Evolutionary conservation across 1,140 invertebrate species (phyloP).

Genomic region (Portunus trituberculatus): DNA sequence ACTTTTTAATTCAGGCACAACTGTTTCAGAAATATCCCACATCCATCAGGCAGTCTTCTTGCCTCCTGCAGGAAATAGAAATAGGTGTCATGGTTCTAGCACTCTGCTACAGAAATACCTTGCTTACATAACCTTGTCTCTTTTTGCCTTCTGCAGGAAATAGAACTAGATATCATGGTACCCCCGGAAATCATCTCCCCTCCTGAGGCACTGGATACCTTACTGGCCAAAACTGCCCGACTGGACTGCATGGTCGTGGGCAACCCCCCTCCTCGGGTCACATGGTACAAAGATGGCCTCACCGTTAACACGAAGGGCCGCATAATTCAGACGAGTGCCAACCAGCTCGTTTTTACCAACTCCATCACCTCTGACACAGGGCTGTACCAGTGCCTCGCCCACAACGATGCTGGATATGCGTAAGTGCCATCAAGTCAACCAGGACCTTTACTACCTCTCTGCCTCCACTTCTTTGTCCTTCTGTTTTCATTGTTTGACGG

Average conservation of each 20-base stretch:
- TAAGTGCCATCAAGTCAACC: slow-evolving; percentile 82
- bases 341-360: slow-evolving; percentile 84
- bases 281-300: slow-evolving; percentile 85
- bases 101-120: not conserved
- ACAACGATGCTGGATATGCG: slow-evolving; percentile 85
- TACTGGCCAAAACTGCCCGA: slow-evolving; percentile 86
- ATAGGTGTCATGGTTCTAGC: slow-evolving; percentile 81
- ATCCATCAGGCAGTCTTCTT: too few relatives aligned
- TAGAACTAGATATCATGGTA: slow-evolving; percentile 82
- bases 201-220: slow-evolving; percentile 83
- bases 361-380: slow-evolving; percentile 86
- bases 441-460: not conserved
- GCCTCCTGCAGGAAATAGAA: slow-evolving; percentile 64
- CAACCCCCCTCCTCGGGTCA: slow-evolving; percentile 83
- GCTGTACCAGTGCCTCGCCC: slow-evolving; percentile 88
- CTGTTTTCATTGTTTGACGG: not conserved
- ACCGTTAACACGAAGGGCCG: slow-evolving; percentile 80
- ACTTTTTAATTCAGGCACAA: too few relatives aligned
- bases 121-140: not conserved
- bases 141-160: slow-evolving; percentile 57
- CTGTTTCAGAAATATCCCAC: too few relatives aligned
- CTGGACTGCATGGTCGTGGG: slow-evolving; percentile 87
- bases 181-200: slow-evolving; percentile 84
- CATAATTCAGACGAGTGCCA: slow-evolving; percentile 81
- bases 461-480: not conserved